Conservation (phyloP, 2,113 vertebrate species). For the Spea bombifrons region DNA sequence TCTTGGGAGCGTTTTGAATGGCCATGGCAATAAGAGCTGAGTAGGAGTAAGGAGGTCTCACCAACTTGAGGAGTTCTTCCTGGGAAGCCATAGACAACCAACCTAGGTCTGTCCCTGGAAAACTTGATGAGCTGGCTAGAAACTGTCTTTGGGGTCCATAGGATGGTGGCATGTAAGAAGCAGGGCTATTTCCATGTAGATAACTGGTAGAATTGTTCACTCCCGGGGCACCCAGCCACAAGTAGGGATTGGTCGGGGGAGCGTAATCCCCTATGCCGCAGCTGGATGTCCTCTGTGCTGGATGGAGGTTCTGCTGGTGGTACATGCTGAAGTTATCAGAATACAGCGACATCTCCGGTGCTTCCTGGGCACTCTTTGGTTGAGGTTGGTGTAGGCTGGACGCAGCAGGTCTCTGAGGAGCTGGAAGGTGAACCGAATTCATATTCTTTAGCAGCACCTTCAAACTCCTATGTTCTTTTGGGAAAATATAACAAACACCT, state of each 20-base stretch:
- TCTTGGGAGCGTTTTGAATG: slow-evolving; percentile 91
- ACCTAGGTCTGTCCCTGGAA: slow-evolving; percentile 77
- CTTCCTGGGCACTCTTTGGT: slow-evolving; percentile 71
- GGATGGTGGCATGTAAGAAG: slow-evolving; percentile 71
- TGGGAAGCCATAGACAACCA: slow-evolving; percentile 91
- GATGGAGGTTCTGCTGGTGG: slow-evolving; percentile 61
- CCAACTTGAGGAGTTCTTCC: slow-evolving; percentile 92
- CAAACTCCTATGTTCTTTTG: background rate
- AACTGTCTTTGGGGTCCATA: slow-evolving; percentile 82
- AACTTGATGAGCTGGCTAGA: slow-evolving; percentile 66
- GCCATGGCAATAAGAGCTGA: slow-evolving; percentile 98
- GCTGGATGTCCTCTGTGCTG: slow-evolving; percentile 66
- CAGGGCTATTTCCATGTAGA: slow-evolving; percentile 71
- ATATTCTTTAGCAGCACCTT: slow-evolving; percentile 60
- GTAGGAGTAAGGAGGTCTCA: slow-evolving; percentile 94
- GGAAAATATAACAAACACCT: slow-evolving; percentile 31
- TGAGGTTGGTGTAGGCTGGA: slow-evolving; percentile 64
- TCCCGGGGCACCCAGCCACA: slow-evolving; percentile 81
- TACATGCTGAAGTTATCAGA: slow-evolving; percentile 86
- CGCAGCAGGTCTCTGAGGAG: slow-evolving; percentile 66
- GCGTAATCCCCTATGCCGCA: slow-evolving; percentile 83
- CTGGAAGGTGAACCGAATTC: slow-evolving; percentile 75
- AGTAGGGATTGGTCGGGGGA: slow-evolving; percentile 78
- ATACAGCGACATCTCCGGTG: slow-evolving; percentile 82
- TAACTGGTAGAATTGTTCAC: slow-evolving; percentile 74